Conservation (phyloP, 2,797 vertebrate species). For the Oreonectes daqikongensis region DNA sequence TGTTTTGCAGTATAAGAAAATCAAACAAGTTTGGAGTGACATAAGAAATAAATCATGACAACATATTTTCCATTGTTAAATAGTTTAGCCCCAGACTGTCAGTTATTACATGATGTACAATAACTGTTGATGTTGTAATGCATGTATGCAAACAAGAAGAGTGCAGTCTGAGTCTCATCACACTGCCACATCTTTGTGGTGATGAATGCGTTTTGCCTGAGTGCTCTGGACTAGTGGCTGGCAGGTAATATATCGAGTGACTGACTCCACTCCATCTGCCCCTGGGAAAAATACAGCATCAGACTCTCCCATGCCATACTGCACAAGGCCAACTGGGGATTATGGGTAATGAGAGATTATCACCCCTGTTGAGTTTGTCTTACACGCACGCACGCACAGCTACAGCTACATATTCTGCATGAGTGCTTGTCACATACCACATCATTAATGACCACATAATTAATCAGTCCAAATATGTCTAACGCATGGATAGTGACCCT, state of each 20-base stretch:
- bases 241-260: conserved; percentile 79
- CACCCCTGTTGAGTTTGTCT: conserved; percentile 72
- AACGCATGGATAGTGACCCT: conserved; percentile 29
- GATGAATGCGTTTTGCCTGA: conserved; percentile 68
- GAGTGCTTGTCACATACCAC: conserved; percentile 31
- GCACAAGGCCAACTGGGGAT: conserved; percentile 68
- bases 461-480: conserved; percentile 48
- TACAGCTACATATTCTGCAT: conserved; percentile 20
- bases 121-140: conserved; percentile 60
- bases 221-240: conserved; percentile 58
- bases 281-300: conserved; percentile 71
- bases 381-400: neutral
- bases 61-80: neutral
- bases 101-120: conserved; percentile 12
- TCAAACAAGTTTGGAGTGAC: too few relatives aligned
- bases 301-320: conserved; percentile 56
- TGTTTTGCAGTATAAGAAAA: too few relatives aligned
- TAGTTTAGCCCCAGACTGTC: neutral
- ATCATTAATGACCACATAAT: conserved; percentile 49
- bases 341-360: conserved; percentile 80
- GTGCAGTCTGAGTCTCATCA: conserved; percentile 58
- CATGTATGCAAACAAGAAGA: conserved; percentile 61
- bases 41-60: too few relatives aligned
- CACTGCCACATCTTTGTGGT: conserved; percentile 60
- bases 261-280: conserved; percentile 75